Conservation (phyloP, 35 echinoderm and acorn worm species). For the Holothuria glaberrima region DNA sequence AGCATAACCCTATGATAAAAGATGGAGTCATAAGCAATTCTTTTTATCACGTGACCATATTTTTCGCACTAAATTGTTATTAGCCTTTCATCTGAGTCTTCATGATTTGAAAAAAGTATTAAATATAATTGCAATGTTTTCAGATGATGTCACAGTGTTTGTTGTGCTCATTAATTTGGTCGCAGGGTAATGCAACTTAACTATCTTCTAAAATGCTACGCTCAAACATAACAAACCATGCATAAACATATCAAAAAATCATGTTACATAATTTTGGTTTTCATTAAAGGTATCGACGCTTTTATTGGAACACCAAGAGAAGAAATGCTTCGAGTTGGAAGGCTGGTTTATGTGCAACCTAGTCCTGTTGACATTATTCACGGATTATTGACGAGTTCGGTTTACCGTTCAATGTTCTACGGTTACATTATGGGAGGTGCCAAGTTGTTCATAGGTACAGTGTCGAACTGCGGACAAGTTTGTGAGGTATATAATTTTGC, state of each 20-base stretch:
- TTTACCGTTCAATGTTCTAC: neutral
- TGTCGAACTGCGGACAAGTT: constrained; percentile 30
- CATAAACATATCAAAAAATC: neutral
- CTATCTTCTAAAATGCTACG: neutral
- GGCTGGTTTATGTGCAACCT: neutral
- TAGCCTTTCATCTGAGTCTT: no score
- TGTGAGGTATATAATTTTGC: constrained; percentile 1
- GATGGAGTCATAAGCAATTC: no score
- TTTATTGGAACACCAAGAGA: constrained; percentile 38
- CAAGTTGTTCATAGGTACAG: neutral
- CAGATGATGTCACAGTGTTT: no score
- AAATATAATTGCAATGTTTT: no score
- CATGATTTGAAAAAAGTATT: no score
- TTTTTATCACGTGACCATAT: no score
- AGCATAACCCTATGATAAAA: no score
- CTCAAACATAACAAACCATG: neutral
- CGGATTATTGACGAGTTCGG: neutral
- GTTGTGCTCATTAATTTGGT: neutral
- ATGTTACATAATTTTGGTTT: neutral
- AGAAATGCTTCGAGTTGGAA: neutral
- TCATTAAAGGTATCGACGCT: neutral
- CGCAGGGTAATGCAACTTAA: neutral
- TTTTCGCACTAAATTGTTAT: no score
- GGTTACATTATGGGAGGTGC: neutral
- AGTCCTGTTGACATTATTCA: neutral